These are phyloP conservation scores for Natator depressus DNA, from an alignment of 2,113 vertebrate species.

Conservation along the genomic window DNA sequence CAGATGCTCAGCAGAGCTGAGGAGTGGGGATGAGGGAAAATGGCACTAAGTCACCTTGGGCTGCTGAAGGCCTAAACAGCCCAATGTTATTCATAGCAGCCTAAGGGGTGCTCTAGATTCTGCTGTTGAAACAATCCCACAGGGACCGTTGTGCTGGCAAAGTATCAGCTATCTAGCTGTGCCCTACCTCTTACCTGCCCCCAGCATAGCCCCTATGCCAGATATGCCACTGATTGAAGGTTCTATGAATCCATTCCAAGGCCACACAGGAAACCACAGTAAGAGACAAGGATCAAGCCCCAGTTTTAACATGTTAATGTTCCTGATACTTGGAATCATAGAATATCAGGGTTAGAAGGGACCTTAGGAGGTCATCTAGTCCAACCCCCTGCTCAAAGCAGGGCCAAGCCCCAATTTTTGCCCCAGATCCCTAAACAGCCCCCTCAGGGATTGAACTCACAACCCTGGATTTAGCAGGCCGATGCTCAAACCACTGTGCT, in stretches of 20 bases:
- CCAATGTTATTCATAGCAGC: not conserved
- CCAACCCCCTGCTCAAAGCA: no score
- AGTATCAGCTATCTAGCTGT: not conserved
- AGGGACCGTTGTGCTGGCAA: not conserved
- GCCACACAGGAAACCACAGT: not conserved
- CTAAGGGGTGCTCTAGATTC: not conserved
- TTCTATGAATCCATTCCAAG: accelerated
- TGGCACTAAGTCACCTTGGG: not conserved
- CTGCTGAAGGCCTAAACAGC: not conserved
- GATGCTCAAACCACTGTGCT: no score
- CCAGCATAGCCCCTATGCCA: not conserved
- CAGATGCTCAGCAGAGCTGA: not conserved
- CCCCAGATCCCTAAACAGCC: no score
- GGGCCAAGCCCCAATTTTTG: no score
- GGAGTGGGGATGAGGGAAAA: not conserved
- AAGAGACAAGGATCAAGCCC: not conserved
- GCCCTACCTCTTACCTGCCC: not conserved
- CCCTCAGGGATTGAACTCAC: no score
- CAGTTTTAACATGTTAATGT: not conserved
- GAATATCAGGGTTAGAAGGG: no score
- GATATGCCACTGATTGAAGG: not conserved
- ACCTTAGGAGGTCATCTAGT: no score
- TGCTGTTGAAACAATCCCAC: not conserved
- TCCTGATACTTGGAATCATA: accelerated
- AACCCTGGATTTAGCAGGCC: no score